Evolutionary conservation across 2,797 vertebrate genomes (phyloP).

Genomic region (Hydrocynus forskahlii): DNA sequence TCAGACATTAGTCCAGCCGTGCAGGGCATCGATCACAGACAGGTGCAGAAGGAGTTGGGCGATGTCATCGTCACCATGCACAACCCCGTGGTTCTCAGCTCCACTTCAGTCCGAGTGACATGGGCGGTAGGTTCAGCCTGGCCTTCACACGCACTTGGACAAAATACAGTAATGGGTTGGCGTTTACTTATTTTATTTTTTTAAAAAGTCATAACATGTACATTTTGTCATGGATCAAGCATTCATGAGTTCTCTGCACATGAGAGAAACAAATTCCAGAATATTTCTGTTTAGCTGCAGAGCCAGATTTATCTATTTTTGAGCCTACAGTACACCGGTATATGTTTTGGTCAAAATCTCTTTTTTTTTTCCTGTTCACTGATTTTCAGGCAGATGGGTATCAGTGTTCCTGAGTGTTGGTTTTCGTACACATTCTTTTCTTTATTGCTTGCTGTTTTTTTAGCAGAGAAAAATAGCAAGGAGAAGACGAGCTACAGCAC

Average conservation of each 20-base stretch:
- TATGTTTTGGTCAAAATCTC: no score
- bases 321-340: no score
- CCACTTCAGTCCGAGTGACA: slow-evolving; percentile 93
- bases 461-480: neutral
- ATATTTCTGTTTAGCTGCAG: neutral
- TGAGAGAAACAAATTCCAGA: neutral
- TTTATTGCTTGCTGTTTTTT: neutral
- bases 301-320: neutral
- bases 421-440: neutral
- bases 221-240: no score
- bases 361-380: no score
- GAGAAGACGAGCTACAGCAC: no score
- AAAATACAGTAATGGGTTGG: neutral
- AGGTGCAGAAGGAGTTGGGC: slow-evolving; percentile 94
- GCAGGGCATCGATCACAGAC: slow-evolving; percentile 96
- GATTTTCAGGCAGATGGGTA: no score
- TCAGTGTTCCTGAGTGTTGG: no score
- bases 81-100: slow-evolving; percentile 91
- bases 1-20: slow-evolving; percentile 93
- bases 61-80: slow-evolving; percentile 94
- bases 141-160: neutral
- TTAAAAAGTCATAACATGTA: no score
- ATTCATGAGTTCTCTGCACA: no score
- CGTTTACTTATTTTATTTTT: no score
- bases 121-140: slow-evolving; percentile 87